Conservation (phyloP, 1,140 invertebrate genomes). For the Phymastichus coffea region DNA sequence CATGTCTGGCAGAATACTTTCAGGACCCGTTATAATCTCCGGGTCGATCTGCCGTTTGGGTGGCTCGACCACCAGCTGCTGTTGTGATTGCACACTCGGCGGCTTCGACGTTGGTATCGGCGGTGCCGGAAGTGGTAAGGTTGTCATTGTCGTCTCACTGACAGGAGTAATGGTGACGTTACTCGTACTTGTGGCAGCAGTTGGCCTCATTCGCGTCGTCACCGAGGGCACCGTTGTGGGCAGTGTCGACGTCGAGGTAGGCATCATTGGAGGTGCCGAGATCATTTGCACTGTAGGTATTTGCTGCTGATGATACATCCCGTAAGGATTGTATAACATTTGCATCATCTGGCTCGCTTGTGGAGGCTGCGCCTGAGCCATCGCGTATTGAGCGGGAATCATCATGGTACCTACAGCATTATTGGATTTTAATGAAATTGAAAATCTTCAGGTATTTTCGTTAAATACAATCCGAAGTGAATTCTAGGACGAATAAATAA, state of each 20-base stretch:
- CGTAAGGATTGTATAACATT: conserved; percentile 58
- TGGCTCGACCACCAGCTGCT: background rate
- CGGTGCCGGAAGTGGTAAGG: background rate
- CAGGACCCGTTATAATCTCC: conserved; percentile 26
- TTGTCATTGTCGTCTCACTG: conserved; percentile 27
- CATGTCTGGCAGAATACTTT: conserved; percentile 42
- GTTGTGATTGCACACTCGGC: background rate
- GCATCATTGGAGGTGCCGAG: conserved; percentile 42
- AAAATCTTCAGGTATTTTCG: too few species aligned
- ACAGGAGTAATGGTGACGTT: conserved; percentile 30
- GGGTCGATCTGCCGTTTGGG: background rate
- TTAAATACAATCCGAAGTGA: too few species aligned
- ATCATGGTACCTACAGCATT: conserved; percentile 47
- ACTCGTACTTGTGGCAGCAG: conserved; percentile 29
- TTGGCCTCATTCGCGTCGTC: conserved; percentile 39
- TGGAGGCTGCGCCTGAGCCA: conserved; percentile 45
- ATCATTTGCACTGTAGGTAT: conserved; percentile 59
- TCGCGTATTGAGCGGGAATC: conserved; percentile 57
- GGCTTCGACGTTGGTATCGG: background rate
- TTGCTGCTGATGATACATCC: conserved; percentile 60
- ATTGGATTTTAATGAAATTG: background rate
- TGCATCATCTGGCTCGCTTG: conserved; percentile 59
- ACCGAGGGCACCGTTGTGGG: conserved; percentile 32
- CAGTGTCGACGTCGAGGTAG: conserved; percentile 34
- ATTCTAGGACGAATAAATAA: background rate